Conservation (phyloP, 2,113 vertebrate genomes). For the Halichoerus grypus region DNA sequence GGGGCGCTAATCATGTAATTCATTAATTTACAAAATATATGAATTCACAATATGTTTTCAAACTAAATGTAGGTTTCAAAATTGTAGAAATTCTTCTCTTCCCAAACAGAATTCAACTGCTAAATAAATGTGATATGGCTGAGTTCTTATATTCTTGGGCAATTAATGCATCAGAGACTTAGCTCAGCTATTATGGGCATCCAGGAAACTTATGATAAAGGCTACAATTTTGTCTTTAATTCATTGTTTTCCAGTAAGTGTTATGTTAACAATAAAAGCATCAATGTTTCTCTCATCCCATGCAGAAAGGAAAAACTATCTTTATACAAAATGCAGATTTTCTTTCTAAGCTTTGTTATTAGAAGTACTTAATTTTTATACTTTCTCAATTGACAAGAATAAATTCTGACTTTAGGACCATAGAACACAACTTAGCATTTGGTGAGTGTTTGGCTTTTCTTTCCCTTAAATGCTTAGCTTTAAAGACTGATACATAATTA, state of each 20-base stretch:
- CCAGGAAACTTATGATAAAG: background rate
- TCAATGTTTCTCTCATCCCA: background rate
- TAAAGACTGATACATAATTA: background rate
- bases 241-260: background rate
- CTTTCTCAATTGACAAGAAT: background rate
- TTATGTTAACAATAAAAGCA: background rate
- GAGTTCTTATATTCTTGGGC: background rate
- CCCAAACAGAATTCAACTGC: background rate
- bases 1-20: background rate
- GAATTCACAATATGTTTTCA: background rate
- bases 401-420: background rate
- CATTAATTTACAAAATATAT: background rate
- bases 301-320: background rate
- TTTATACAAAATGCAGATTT: conserved; percentile 23
- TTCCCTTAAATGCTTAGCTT: background rate
- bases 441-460: background rate
- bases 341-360: background rate
- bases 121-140: background rate
- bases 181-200: background rate
- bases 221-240: background rate
- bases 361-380: background rate
- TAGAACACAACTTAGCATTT: background rate
- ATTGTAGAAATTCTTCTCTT: background rate
- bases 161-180: background rate
- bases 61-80: background rate